Conservation (phyloP, 2,888 invertebrate genomes). For the Electrophaes corylata region DNA sequence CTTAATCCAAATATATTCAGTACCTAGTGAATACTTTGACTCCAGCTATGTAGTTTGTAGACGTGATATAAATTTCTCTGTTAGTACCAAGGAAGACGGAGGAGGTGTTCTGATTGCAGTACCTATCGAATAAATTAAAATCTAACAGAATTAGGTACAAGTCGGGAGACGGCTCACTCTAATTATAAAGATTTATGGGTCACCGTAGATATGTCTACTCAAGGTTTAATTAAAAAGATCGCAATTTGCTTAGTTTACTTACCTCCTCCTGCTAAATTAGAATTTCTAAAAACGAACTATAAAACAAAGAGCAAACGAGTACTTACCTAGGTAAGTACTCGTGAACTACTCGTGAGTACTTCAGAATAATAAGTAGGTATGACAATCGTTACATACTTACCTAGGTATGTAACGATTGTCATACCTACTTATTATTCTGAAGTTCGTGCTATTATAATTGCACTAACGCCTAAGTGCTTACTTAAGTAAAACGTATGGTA, state of each 20-base stretch:
- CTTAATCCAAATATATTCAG: slow-evolving; percentile 7
- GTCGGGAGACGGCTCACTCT: slow-evolving; percentile 5
- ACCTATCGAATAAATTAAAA: neutral
- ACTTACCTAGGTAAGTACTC: neutral
- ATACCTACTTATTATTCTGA: too few species aligned
- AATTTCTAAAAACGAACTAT: neutral
- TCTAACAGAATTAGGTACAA: neutral
- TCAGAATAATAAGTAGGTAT: too few species aligned
- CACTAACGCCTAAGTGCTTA: neutral
- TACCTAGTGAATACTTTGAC: slow-evolving; percentile 7
- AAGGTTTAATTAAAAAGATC: neutral
- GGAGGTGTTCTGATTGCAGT: slow-evolving; percentile 12
- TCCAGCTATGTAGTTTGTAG: slow-evolving; percentile 3
- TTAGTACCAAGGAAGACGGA: slow-evolving; percentile 6
- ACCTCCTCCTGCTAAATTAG: slow-evolving; percentile 2
- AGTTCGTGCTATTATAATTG: too few species aligned
- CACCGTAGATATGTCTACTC: neutral
- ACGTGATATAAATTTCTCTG: neutral
- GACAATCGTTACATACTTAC: too few species aligned
- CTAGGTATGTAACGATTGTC: too few species aligned
- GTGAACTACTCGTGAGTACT: too few species aligned
- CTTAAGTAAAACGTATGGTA: neutral
- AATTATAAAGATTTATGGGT: too few species aligned
- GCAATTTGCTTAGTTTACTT: slow-evolving; percentile 5
- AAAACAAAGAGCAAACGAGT: too few species aligned